Evolutionary conservation across 2,113 vertebrate species (phyloP).

Genomic region (Rhynchomys soricoides): DNA sequence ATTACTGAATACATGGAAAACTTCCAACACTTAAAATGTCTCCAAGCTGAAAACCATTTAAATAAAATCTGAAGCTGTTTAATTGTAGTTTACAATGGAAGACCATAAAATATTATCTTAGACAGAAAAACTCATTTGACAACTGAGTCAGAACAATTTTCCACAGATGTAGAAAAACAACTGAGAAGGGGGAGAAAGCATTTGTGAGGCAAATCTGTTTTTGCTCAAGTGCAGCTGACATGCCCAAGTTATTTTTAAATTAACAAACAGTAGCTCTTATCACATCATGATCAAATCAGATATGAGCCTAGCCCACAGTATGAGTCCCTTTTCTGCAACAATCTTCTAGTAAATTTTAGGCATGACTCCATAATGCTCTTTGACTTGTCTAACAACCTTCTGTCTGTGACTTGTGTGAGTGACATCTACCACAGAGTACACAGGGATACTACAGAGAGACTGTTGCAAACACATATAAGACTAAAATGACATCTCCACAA

Average conservation of each 20-base stretch:
- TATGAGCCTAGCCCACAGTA: rapidly evolving
- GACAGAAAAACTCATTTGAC: constrained; percentile 66
- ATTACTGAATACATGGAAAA: background rate
- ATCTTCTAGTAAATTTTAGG: background rate
- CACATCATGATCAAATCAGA: background rate
- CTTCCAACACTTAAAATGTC: constrained; percentile 19
- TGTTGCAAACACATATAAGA: background rate
- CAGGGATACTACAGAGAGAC: background rate
- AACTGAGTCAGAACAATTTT: constrained; percentile 75
- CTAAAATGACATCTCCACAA: background rate
- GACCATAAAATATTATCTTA: constrained; percentile 38
- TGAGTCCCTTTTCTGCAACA: too few species aligned
- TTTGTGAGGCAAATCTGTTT: constrained; percentile 36
- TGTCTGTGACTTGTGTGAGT: background rate
- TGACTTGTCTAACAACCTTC: background rate
- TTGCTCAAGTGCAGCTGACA: constrained; percentile 22
- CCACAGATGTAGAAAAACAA: constrained; percentile 11
- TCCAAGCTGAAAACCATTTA: background rate
- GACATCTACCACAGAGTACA: background rate
- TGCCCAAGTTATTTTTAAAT: constrained; percentile 26
- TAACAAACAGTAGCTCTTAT: background rate
- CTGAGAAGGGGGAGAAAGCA: background rate
- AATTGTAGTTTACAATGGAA: constrained; percentile 33
- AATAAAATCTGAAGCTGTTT: constrained; percentile 59
- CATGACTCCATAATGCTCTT: background rate